A percentile compares a stretch with the other conserved stretches of the same genome.
Evolutionary conservation across 1,140 invertebrate genomes (phyloP).

Genomic region (Leucophenga varia): DNA sequence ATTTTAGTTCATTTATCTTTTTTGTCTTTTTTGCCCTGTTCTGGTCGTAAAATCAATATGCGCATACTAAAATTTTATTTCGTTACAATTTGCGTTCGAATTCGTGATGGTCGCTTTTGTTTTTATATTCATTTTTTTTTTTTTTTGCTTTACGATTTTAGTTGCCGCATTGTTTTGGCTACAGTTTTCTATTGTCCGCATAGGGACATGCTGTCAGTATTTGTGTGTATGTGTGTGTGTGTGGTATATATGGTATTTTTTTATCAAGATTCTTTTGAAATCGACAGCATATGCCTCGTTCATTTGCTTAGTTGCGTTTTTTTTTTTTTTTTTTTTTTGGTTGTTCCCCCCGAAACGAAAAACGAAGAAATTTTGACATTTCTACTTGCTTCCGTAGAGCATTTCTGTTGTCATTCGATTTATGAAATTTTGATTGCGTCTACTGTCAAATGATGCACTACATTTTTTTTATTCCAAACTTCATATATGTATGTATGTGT

Average conservation of each 20-base stretch:
- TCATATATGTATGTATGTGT: no score
- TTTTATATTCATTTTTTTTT: constrained; percentile 11
- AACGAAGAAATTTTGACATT: no score
- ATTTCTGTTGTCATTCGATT: no score
- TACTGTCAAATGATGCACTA: no score
- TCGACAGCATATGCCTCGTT: constrained; percentile 45
- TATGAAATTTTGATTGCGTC: no score
- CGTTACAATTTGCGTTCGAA: constrained; percentile 54
- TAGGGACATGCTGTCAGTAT: no score
- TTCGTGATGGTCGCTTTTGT: constrained; percentile 27
- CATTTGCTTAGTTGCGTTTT: constrained; percentile 22
- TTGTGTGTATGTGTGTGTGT: constrained; percentile 33
- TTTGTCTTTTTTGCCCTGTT: constrained; percentile 14
- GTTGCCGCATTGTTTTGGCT: constrained; percentile 34
- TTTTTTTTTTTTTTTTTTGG: no score
- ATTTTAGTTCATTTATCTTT: no score
- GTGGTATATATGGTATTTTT: constrained; percentile 40
- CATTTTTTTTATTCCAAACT: no score
- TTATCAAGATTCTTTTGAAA: constrained; percentile 16
- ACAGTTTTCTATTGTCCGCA: constrained; percentile 13
- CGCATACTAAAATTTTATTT: constrained; percentile 55
- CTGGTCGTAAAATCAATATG: constrained; percentile 55
- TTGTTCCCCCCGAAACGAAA: no score
- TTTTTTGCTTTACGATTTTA: constrained; percentile 29
- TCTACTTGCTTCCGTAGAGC: no score